These are phyloP conservation scores for Apistogramma diplotaenia DNA, from an alignment of 2,113 vertebrate species.

Conservation along the genomic window DNA sequence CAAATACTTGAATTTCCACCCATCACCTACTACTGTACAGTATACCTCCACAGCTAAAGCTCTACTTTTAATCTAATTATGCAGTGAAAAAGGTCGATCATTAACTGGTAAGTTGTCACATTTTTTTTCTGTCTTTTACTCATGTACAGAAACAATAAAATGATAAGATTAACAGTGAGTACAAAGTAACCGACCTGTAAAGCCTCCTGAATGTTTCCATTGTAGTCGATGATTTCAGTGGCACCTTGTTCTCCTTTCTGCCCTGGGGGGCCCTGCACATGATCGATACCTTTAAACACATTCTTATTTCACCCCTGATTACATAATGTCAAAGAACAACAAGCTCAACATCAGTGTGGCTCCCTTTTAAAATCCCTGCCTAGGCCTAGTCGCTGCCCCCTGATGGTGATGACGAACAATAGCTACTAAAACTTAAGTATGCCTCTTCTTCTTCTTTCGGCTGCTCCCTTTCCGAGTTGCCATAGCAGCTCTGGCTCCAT, in stretches of 20 bases:
- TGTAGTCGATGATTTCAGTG: slow-evolving; percentile 98
- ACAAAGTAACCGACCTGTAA: slow-evolving; percentile 82
- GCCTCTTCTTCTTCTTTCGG: too few relatives aligned
- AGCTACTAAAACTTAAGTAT: too few relatives aligned
- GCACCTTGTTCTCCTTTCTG: slow-evolving; percentile 95
- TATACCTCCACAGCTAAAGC: neutral
- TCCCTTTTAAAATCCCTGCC: neutral
- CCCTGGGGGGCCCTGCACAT: slow-evolving; percentile 88
- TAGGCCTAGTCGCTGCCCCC: slow-evolving; percentile 29
- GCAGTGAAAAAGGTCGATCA: neutral
- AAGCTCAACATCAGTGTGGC: neutral
- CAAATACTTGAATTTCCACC: neutral
- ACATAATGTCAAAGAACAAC: neutral
- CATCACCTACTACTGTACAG: neutral
- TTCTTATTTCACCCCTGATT: neutral
- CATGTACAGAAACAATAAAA: neutral
- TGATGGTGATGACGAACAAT: slow-evolving; percentile 2
- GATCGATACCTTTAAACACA: neutral
- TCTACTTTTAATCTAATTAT: neutral
- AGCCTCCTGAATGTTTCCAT: slow-evolving; percentile 96
- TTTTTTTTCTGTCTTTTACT: neutral
- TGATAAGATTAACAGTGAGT: neutral
- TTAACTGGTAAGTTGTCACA: rapidly evolving
- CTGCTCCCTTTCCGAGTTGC: too few relatives aligned
- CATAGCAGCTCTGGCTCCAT: neutral